These are phyloP conservation scores for Acleris holmiana DNA, from an alignment of 2,888 invertebrate species.

Conservation along the genomic window DNA sequence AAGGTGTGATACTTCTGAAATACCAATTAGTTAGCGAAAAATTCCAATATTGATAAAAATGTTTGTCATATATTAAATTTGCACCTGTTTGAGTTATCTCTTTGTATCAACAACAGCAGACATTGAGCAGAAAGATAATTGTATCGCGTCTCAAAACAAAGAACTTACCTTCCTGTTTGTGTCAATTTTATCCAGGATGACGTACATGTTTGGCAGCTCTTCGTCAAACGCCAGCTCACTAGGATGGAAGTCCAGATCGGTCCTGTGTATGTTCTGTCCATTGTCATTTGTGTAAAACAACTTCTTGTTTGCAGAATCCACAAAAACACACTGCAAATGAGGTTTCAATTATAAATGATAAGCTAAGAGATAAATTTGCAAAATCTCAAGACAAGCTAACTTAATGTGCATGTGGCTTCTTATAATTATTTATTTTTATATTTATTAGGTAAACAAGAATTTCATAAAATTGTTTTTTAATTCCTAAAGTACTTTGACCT, in stretches of 20 bases:
- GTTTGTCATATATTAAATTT: no score
- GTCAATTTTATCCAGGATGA: constrained; percentile 90
- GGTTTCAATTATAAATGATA: neutral
- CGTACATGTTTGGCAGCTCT: constrained; percentile 86
- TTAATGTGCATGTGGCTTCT: no score
- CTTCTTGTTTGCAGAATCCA: constrained; percentile 90
- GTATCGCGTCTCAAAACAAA: constrained; percentile 21
- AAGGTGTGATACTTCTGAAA: no score
- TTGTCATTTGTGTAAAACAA: constrained; percentile 91
- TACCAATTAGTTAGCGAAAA: no score
- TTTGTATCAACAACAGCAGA: constrained; percentile 7
- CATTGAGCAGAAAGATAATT: constrained; percentile 26
- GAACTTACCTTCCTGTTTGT: constrained; percentile 84
- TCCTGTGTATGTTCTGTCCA: constrained; percentile 86
- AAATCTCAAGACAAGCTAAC: no score
- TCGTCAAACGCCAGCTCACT: constrained; percentile 91
- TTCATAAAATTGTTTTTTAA: no score
- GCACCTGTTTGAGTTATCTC: neutral
- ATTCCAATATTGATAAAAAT: no score
- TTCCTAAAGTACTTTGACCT: no score
- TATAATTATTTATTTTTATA: no score
- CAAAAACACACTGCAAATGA: constrained; percentile 90
- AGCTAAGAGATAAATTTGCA: no score
- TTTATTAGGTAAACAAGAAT: no score
- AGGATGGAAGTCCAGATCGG: constrained; percentile 89